These are phyloP conservation scores for Nesoenas mayeri DNA, from an alignment of 2,113 vertebrate genomes.

Conservation along the genomic window DNA sequence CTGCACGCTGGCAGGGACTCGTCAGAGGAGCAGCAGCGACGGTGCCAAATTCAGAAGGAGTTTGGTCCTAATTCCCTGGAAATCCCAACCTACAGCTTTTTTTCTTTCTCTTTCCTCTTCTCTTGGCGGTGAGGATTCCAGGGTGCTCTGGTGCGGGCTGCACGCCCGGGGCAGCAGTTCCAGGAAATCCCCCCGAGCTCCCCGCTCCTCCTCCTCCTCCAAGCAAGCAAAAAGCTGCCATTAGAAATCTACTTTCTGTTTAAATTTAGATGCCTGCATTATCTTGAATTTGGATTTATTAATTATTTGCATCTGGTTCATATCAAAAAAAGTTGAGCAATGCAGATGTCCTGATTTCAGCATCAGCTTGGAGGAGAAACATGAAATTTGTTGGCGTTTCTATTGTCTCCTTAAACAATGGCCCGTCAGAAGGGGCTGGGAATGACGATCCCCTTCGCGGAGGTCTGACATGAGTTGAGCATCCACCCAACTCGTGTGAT, in stretches of 20 bases:
- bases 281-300: constrained; percentile 9
- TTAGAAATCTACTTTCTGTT: background rate
- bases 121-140: rapidly evolving
- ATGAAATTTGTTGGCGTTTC: background rate
- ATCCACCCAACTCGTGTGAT: background rate
- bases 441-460: background rate
- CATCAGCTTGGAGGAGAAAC: background rate
- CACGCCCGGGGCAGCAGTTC: background rate
- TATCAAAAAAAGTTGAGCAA: constrained; percentile 26
- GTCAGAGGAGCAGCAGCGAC: background rate
- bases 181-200: background rate
- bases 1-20: background rate
- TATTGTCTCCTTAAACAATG: constrained; percentile 16
- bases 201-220: background rate
- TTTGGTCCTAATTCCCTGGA: constrained; percentile 23
- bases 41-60: constrained; percentile 11
- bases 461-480: background rate
- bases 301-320: constrained; percentile 49
- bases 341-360: constrained; percentile 31
- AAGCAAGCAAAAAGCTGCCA: background rate
- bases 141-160: background rate
- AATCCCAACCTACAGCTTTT: background rate
- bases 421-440: background rate
- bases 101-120: background rate
- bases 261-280: constrained; percentile 33